These are phyloP conservation scores for Lydus trimaculatus DNA, from an alignment of 2,888 invertebrate species.

Conservation along the genomic window DNA sequence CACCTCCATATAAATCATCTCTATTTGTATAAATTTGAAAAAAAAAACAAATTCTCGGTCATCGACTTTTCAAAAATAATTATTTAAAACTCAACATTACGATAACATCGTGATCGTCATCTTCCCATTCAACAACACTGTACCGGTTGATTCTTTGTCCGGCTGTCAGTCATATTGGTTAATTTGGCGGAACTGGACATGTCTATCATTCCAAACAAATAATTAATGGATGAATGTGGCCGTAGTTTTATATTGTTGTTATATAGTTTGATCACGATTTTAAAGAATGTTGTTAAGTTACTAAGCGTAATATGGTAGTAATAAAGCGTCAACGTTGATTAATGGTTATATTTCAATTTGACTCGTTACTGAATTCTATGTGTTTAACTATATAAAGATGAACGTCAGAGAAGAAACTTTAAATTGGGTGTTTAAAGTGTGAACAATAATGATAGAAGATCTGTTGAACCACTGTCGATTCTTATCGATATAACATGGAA, in stretches of 20 bases:
- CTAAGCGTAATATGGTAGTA: constrained; percentile 57
- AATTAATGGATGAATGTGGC: background rate
- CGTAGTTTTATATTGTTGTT: constrained; percentile 35
- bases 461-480: no score
- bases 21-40: no score
- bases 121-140: background rate
- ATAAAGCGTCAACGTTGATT: constrained; percentile 57
- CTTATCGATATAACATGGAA: background rate
- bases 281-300: constrained; percentile 50
- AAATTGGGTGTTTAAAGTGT: background rate
- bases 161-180: constrained; percentile 43
- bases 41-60: constrained; percentile 9
- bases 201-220: constrained; percentile 31
- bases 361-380: constrained; percentile 40
- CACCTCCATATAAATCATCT: background rate
- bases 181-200: constrained; percentile 47
- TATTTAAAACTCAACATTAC: constrained; percentile 13
- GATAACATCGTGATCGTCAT: background rate
- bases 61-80: constrained; percentile 29
- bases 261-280: constrained; percentile 49
- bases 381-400: constrained; percentile 14
- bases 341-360: constrained; percentile 58
- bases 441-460: background rate
- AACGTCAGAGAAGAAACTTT: background rate
- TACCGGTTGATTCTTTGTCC: constrained; percentile 24